Evolutionary conservation across 2,888 invertebrate genomes (phyloP).

Genomic region (Parascotia fuliginaria): DNA sequence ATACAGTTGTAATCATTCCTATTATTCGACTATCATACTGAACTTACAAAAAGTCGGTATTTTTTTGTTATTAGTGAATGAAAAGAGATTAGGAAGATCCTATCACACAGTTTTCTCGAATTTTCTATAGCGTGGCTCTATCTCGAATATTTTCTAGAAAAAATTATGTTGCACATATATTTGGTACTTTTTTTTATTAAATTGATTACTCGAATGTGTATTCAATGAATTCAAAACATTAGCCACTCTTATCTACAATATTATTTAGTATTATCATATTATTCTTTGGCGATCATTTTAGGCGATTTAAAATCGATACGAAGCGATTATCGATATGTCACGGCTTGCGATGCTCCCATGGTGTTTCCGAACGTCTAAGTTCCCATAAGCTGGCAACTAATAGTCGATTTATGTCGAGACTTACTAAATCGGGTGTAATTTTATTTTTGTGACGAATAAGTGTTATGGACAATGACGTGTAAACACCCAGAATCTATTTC

Average conservation of each 20-base stretch:
- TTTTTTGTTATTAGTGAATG: too few species aligned
- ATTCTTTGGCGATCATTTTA: constrained; percentile 18
- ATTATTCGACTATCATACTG: too few species aligned
- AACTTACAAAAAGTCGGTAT: too few species aligned
- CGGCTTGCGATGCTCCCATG: constrained; percentile 56
- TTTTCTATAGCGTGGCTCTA: constrained; percentile 9
- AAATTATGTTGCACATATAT: constrained; percentile 14
- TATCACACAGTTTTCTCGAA: constrained; percentile 4
- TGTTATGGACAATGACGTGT: constrained; percentile 13
- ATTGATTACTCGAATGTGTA: constrained; percentile 15
- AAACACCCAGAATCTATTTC: neutral
- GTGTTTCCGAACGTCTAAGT: constrained; percentile 64
- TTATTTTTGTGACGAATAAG: constrained; percentile 25
- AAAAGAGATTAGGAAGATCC: constrained; percentile 7
- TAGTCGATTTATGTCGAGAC: constrained; percentile 41
- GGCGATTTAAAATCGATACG: constrained; percentile 24
- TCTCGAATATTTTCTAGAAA: constrained; percentile 22
- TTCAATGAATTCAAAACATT: constrained; percentile 5
- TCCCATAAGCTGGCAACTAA: constrained; percentile 54
- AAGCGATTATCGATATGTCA: constrained; percentile 31
- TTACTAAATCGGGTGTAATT: constrained; percentile 31
- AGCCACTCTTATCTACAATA: constrained; percentile 2
- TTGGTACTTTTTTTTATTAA: constrained; percentile 9
- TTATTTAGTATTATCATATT: neutral
- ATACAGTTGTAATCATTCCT: too few species aligned